These are phyloP conservation scores for Gymnorhina tibicen DNA, from an alignment of 2,113 vertebrate species.

Conservation along the genomic window DNA sequence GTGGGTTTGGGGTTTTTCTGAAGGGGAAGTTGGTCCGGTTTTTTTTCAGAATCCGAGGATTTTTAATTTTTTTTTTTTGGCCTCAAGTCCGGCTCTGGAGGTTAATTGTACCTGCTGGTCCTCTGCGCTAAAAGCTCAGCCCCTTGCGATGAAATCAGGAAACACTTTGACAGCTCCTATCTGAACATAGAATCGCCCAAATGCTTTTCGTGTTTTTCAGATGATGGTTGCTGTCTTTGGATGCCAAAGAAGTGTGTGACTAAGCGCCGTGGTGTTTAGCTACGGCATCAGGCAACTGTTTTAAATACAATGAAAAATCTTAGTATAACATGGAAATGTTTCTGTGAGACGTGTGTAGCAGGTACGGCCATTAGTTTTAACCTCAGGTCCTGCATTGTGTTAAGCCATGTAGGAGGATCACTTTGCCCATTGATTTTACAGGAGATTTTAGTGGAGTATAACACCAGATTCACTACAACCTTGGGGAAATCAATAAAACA, in stretches of 20 bases:
- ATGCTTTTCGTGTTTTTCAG: neutral
- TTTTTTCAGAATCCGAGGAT: neutral
- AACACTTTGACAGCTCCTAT: neutral
- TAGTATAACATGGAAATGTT: accelerated
- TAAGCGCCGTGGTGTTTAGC: neutral
- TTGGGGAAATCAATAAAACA: neutral
- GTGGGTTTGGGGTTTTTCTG: accelerated
- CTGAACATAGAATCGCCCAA: neutral
- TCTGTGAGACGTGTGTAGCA: neutral
- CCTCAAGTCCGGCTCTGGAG: neutral
- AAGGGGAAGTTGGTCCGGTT: accelerated
- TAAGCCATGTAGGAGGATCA: neutral
- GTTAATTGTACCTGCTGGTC: neutral
- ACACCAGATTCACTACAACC: neutral
- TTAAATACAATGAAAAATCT: neutral
- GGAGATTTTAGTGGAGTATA: neutral
- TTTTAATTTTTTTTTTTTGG: no score
- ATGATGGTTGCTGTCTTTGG: neutral
- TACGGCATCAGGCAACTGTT: neutral
- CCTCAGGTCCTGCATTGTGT: neutral
- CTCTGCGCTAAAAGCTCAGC: neutral
- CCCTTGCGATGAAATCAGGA: neutral
- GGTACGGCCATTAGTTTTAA: accelerated
- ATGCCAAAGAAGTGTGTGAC: neutral
- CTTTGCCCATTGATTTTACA: neutral